These are phyloP conservation scores for Hemithea aestivaria DNA, from an alignment of 2,888 invertebrate genomes.

Conservation along the genomic window DNA sequence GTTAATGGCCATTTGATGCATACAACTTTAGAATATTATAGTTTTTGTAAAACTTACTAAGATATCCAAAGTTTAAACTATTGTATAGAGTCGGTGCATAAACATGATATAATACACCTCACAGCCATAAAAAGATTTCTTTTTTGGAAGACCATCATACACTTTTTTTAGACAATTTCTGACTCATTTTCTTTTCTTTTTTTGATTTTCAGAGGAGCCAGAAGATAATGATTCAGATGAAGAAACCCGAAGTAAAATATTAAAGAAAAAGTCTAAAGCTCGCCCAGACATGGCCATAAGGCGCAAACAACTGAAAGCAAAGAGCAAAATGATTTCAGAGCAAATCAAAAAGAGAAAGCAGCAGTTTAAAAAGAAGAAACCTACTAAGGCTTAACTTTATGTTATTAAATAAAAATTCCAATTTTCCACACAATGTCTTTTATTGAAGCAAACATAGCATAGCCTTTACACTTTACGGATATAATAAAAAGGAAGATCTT, in stretches of 20 bases:
- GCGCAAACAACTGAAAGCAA: slow-evolving; percentile 69
- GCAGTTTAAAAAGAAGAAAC: slow-evolving; percentile 60
- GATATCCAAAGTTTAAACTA: no score
- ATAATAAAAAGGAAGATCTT: slow-evolving; percentile 21
- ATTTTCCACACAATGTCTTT: slow-evolving; percentile 33
- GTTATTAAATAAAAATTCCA: slow-evolving; percentile 31
- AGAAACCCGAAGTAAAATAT: slow-evolving; percentile 32
- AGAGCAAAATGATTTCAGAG: slow-evolving; percentile 67
- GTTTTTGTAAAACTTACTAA: no score
- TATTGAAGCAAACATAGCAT: slow-evolving; percentile 21
- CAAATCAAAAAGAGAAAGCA: slow-evolving; percentile 71
- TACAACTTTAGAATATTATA: no score
- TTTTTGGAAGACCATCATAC: no score
- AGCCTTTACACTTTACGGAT: slow-evolving; percentile 3
- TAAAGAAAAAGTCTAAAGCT: slow-evolving; percentile 50
- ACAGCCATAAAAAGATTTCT: no score
- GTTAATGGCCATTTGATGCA: no score
- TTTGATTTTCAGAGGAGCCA: slow-evolving; percentile 52
- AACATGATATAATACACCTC: no score
- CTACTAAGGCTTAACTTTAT: slow-evolving; percentile 39
- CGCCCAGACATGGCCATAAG: slow-evolving; percentile 68
- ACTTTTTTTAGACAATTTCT: no score
- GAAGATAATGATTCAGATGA: slow-evolving; percentile 37
- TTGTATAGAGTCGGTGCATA: no score
- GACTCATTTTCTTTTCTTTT: no score